Evolutionary conservation across 2,797 vertebrate genomes (phyloP).

Genomic region (Bradypus variegatus): DNA sequence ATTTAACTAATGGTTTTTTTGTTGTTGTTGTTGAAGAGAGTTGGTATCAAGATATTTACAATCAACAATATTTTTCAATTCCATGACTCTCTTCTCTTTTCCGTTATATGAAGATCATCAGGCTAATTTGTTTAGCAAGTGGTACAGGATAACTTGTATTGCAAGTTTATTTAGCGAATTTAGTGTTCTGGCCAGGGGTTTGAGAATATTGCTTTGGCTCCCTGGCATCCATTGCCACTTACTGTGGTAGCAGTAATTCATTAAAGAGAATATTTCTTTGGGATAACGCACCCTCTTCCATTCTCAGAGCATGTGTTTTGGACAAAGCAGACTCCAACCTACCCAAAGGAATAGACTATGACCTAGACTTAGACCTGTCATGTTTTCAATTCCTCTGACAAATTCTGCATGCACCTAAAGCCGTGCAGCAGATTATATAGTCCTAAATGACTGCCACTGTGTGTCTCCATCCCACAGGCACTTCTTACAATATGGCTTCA

Average conservation of each 20-base stretch:
- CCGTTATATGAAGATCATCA: no score
- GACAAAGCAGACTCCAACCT: background rate
- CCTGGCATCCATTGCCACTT: background rate
- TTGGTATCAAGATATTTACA: background rate
- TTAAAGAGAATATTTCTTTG: background rate
- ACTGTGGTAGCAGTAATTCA: background rate
- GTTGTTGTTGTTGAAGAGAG: background rate
- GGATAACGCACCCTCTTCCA: background rate
- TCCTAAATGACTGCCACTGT: background rate
- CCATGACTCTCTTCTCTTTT: background rate
- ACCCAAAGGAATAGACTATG: background rate
- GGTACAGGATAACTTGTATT: background rate
- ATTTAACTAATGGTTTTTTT: background rate
- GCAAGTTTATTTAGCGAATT: background rate
- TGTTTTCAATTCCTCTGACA: background rate
- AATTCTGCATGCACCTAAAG: no score
- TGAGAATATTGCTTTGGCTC: background rate
- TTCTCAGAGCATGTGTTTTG: background rate
- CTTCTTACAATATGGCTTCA: background rate
- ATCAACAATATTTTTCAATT: background rate
- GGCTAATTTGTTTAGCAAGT: background rate
- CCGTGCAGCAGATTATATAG: rapidly evolving
- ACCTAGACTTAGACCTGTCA: background rate
- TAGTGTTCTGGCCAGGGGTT: background rate
- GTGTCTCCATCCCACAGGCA: background rate